Base-by-base conservation (phyloP, 2,888 invertebrate species). In the Sphecodes monilicornis region DNA sequence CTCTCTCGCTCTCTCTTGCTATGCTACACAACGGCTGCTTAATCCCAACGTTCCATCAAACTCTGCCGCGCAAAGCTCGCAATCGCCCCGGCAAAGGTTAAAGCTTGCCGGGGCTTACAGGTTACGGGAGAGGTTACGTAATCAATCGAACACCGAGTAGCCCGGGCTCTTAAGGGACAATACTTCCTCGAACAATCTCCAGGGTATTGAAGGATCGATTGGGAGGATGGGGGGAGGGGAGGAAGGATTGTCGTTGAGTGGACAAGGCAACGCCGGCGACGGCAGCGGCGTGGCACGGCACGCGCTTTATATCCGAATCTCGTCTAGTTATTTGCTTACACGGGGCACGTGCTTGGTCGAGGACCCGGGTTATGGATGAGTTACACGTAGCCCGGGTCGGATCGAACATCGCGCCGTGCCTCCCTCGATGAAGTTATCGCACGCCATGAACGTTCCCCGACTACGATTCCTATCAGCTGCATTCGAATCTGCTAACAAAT, bases 31-130 rank as follows among this genome's bases (percentile, higher is more conserved):
- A 91, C 87, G 86, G 86, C 64, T 69, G 82, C 86, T 82, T 89
- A 89, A 89, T 88, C 88, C 87, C 54, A 29, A 29, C 87, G 88
- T 88, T 89, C 86, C 87, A 89, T 89, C 89, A 85, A 89, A 90
- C 87, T 86, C 71, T 79, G 43, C 32, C 80, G 79, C 79, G 84
- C 76, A 85, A 86, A 86, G 87, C 87, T 85, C 82, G 80, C 85
- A 86, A 86, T 86, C 81, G 73, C 70, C 57, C 68, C 64, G 54
- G 74, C 76, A 73, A 83, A 84, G 88, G 84, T 85, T 79, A 80
- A 66, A 78, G 86, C 85, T 77, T 86, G 76, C 85, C 1, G 69
- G 76, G 69, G 86, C 84, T 90, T 87, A 90, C 81, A 64, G 81
- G 83, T 80, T 78, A 86, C 81, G 77, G 82, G 73, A 76, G 72